phyloP scores from a whole-genome alignment of 2,797 vertebrate genomes.

The Halcyon chelicuti region DNA sequence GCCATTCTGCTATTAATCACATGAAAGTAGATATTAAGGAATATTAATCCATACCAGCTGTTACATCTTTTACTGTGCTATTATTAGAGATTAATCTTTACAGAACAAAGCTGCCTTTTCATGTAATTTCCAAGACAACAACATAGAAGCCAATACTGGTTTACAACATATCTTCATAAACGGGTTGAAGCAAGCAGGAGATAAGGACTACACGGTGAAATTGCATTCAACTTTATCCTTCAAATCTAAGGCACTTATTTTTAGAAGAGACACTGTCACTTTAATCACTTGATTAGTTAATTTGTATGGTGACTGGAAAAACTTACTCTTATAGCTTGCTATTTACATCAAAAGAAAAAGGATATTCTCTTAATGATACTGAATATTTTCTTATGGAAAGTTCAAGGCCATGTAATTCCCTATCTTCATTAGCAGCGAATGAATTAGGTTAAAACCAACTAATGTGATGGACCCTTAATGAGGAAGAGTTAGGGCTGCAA shows the following conservation, averaged over 20 bases:
- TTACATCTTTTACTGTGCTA: constrained; percentile 77
- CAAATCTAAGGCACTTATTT: not conserved
- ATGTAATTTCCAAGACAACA: constrained; percentile 54
- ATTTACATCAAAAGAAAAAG: not conserved
- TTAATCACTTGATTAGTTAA: not conserved
- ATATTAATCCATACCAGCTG: constrained; percentile 85
- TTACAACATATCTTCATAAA: not conserved
- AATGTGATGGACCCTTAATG: not conserved
- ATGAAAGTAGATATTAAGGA: constrained; percentile 85
- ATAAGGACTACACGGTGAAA: not conserved
- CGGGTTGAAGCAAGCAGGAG: not conserved
- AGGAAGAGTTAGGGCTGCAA: not conserved
- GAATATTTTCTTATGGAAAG: not conserved
- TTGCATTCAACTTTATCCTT: not conserved
- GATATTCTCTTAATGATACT: not conserved
- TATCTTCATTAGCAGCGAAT: not conserved
- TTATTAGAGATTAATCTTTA: constrained; percentile 86
- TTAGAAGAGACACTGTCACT: not conserved
- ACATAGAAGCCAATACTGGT: not conserved
- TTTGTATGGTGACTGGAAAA: not conserved
- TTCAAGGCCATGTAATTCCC: not conserved
- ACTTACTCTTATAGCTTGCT: not conserved
- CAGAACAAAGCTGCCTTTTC: constrained; percentile 65
- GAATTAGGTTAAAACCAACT: not conserved
- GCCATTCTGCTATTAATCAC: constrained; percentile 85